Evolutionary conservation across 2,888 invertebrate species (phyloP), one percentile per base, ranked within the genome.

Genomic region (Melieria omissa): DNA sequence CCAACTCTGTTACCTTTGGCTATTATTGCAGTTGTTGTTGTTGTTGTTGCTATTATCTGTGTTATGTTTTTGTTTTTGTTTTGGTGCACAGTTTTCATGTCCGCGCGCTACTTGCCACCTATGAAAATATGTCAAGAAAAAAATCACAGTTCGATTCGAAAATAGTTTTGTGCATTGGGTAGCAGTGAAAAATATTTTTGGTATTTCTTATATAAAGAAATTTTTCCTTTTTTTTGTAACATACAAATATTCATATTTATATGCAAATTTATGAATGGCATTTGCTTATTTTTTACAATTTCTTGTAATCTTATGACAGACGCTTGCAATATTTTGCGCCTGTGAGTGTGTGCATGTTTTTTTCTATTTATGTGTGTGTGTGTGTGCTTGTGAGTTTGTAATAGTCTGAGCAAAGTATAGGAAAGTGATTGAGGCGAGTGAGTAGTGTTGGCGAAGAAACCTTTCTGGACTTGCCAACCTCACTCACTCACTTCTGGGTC

Each of bases 221-320:
- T 49, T 64, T 47, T 4, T 64, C 42, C 12, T 70, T 63, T 57
- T 29, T 63, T 3, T 57, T 41, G 14, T 14, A 42, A 14, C 9
- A 16, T 12, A 55, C 45, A 12, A 29, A 54, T 66, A 52, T 66
- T 61, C 63, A 70, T 70, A 70, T 70, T 70, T 70, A 47, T 64
- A 70, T 70, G 70, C 57, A 70, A 57, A 70, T 70, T 70, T 62
- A 41, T 8, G 42, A 10, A n/a, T 16, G 45, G 10, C 55, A 45
- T 10, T 65, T 9, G 65, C 9, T 44, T 29, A 16, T 29, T 29
- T 54, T 65, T 65, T 45, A 49, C 10, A 44, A 12, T 44, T 55
- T 55, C 16, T 9, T 54, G 41, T n/a, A 42, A 58, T 8, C 5
- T n/a, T 42, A 58, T 42, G 29, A 58, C 42, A 42, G 42, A 0